Evolutionary conservation across 1,140 invertebrate genomes (phyloP).

Genomic region (Drosophila kepulauana): DNA sequence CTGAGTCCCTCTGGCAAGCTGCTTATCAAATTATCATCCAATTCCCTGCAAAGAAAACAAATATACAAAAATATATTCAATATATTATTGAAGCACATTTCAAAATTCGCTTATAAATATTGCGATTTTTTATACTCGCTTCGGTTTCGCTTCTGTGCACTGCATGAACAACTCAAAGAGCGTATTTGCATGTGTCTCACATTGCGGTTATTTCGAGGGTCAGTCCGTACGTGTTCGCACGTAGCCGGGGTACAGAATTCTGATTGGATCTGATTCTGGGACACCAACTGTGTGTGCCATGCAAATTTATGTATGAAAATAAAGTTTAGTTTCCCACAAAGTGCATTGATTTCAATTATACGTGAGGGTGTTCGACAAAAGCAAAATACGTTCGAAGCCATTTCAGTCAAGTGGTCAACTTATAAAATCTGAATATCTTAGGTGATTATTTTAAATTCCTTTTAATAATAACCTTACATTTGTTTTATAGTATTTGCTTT

Average conservation of each 20-base stretch:
- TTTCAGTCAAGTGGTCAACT: background rate
- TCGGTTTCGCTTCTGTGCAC: background rate
- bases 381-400: background rate
- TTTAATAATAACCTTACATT: background rate
- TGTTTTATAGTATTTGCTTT: too few species aligned
- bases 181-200: constrained; percentile 53
- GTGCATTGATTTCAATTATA: constrained; percentile 70
- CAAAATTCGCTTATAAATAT: constrained; percentile 59
- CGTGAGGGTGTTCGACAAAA: constrained; percentile 31
- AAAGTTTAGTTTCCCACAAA: constrained; percentile 56
- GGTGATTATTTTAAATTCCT: background rate
- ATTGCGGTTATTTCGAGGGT: constrained; percentile 58
- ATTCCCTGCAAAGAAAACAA: constrained; percentile 87
- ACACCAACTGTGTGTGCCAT: constrained; percentile 27
- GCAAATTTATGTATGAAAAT: constrained; percentile 70
- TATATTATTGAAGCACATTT: constrained; percentile 47
- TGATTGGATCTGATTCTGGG: constrained; percentile 50
- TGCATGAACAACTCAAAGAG: background rate
- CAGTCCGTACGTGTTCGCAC: constrained; percentile 69
- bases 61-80: constrained; percentile 38
- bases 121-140: constrained; percentile 14
- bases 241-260: constrained; percentile 37
- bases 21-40: constrained; percentile 90
- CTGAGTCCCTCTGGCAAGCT: constrained; percentile 88
- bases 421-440: background rate